phyloP scores from a whole-genome alignment of 2,113 vertebrate genomes.

The Phalacrocorax carbo region DNA sequence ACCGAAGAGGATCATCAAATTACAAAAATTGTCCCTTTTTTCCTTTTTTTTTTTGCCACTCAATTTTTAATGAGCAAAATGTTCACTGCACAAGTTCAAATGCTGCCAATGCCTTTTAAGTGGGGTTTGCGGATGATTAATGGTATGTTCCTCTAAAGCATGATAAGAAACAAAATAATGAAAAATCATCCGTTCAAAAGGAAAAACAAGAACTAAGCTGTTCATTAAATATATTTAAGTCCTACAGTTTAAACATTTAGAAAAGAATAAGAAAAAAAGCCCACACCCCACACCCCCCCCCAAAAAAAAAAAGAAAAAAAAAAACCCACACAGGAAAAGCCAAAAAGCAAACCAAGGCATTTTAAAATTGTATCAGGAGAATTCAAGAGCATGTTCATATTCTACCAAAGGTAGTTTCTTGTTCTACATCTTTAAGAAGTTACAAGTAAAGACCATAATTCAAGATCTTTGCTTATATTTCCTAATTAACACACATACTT shows the following conservation, averaged over 20 bases:
- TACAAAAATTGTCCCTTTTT: neutral
- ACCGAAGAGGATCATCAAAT: neutral
- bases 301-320: neutral
- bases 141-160: neutral
- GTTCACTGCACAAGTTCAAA: neutral
- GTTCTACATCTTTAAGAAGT: neutral
- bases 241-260: neutral
- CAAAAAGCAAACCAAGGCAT: neutral
- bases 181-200: neutral
- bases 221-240: neutral
- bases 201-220: neutral
- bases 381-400: neutral
- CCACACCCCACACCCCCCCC: too few relatives aligned
- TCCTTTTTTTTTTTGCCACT: neutral
- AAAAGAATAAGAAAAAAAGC: neutral
- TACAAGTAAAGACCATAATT: neutral
- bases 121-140: neutral
- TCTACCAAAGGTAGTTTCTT: neutral
- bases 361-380: neutral
- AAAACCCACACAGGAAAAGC: neutral
- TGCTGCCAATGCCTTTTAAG: neutral
- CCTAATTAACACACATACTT: neutral
- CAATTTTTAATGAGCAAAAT: constrained; percentile 26
- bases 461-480: neutral
- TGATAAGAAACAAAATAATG: neutral